Evolutionary conservation across 2,113 vertebrate species (phyloP).

Genomic region (Harpagus bidentatus): DNA sequence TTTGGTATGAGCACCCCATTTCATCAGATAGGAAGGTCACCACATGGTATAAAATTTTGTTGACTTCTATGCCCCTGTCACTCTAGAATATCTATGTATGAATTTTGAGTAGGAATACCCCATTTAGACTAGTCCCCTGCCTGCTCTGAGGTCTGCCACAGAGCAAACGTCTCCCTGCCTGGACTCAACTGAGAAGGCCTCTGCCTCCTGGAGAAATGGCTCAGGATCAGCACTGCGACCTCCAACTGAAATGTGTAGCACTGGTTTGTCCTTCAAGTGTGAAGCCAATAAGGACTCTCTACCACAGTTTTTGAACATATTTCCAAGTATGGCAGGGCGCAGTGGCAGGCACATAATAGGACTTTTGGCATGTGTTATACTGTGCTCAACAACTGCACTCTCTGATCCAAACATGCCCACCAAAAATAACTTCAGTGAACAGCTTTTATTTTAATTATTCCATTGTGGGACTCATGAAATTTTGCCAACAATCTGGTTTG

Average conservation of each 20-base stretch:
- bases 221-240: accelerated
- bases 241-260: background rate
- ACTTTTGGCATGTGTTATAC: conserved; percentile 33
- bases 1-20: background rate
- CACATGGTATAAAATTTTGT: background rate
- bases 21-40: background rate
- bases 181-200: background rate
- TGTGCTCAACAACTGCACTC: conserved; percentile 44
- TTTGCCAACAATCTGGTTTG: conserved; percentile 57
- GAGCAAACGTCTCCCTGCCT: background rate
- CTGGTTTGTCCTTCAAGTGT: background rate
- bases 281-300: background rate
- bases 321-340: conserved; percentile 54
- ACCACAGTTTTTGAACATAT: conserved; percentile 18
- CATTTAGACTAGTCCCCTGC: background rate
- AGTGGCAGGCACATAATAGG: conserved; percentile 37
- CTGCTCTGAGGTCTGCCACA: background rate
- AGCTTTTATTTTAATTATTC: conserved; percentile 64
- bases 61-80: background rate
- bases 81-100: background rate
- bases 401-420: conserved; percentile 63
- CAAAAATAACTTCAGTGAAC: conserved; percentile 65
- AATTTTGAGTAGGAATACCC: background rate
- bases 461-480: conserved; percentile 30
- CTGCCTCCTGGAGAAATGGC: background rate